A percentile compares a stretch with the other conserved stretches of the same genome.
These are phyloP conservation scores for Drosophila dunni DNA, from an alignment of 1,140 invertebrate genomes.

Conservation along the genomic window DNA sequence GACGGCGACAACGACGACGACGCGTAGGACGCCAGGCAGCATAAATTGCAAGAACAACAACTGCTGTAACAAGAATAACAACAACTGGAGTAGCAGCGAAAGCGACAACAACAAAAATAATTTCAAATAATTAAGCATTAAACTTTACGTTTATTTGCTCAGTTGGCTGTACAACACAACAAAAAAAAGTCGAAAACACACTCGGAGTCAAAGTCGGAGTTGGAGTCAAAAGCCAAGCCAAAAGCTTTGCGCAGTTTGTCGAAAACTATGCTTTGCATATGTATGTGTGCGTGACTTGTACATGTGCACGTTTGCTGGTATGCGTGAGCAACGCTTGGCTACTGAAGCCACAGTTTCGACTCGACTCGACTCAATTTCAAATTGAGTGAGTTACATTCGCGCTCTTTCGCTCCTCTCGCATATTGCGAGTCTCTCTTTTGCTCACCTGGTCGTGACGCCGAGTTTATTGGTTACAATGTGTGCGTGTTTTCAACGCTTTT, in stretches of 20 bases:
- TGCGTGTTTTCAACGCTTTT: slow-evolving; percentile 8
- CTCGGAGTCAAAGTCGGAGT: slow-evolving; percentile 12
- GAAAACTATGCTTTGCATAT: slow-evolving; percentile 13
- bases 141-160: slow-evolving; percentile 40
- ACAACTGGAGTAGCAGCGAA: slow-evolving; percentile 12
- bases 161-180: slow-evolving; percentile 44
- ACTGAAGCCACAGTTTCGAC: slow-evolving; percentile 29
- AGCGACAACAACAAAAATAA: slow-evolving; percentile 26
- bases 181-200: slow-evolving; percentile 19
- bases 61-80: slow-evolving; percentile 3
- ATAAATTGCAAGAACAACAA: slow-evolving; percentile 39
- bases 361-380: slow-evolving; percentile 19
- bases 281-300: slow-evolving; percentile 17
- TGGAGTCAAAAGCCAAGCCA: slow-evolving; percentile 34
- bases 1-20: slow-evolving; percentile 8
- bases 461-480: slow-evolving; percentile 8
- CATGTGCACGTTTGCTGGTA: neutral
- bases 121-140: slow-evolving; percentile 29
- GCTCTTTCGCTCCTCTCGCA: slow-evolving; percentile 3
- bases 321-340: neutral
- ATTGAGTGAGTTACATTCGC: slow-evolving; percentile 28
- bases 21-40: slow-evolving; percentile 41
- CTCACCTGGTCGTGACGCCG: slow-evolving; percentile 41
- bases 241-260: slow-evolving; percentile 33
- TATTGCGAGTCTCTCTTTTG: slow-evolving; percentile 2